phyloP scores from a whole-genome alignment of 2,888 invertebrate species.

The Norana najaformis region DNA sequence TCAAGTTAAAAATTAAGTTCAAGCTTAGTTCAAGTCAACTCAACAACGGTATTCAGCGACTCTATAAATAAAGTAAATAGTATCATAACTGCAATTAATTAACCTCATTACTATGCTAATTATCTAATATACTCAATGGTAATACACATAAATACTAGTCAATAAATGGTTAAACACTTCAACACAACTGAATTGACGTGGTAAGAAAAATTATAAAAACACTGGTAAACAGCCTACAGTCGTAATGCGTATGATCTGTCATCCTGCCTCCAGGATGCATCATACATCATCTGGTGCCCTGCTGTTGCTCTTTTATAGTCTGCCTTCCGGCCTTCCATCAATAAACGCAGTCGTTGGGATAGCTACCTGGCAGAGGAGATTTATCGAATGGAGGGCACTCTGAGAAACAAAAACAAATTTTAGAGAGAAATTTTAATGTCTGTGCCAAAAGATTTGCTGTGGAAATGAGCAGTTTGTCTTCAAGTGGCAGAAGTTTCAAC shows the following conservation, averaged over 20 bases:
- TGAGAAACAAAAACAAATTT: neutral
- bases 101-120: neutral
- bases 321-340: neutral
- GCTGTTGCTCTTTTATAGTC: neutral
- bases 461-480: neutral
- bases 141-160: too few relatives aligned
- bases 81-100: neutral
- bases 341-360: slow-evolving; percentile 1
- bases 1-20: neutral
- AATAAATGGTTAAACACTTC: too few relatives aligned
- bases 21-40: neutral
- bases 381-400: slow-evolving; percentile 18
- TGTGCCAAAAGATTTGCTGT: too few relatives aligned
- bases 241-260: neutral
- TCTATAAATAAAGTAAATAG: neutral
- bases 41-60: neutral
- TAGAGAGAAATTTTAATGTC: too few relatives aligned
- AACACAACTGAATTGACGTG: too few relatives aligned
- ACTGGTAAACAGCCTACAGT: neutral
- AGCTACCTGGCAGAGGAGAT: neutral
- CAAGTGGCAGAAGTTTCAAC: neutral
- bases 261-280: neutral
- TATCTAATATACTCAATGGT: neutral
- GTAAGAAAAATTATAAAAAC: too few relatives aligned
- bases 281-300: neutral